Evolutionary conservation across 2,113 vertebrate species (phyloP).

Genomic region (Steatornis caripensis): DNA sequence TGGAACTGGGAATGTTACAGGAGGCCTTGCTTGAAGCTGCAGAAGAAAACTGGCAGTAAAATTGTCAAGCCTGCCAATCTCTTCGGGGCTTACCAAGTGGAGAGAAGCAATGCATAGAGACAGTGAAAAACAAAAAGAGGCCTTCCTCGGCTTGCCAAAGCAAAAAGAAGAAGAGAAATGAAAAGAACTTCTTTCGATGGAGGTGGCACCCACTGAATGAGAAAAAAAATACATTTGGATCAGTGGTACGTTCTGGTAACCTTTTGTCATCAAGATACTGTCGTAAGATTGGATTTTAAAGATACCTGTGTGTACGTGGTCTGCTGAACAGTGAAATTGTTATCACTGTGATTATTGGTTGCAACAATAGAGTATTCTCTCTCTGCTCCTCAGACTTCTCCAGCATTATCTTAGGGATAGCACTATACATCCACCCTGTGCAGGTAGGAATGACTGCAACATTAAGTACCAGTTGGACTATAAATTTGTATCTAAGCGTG

Average conservation of each 20-base stretch:
- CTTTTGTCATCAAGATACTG: not conserved
- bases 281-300: not conserved
- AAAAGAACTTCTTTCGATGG: not conserved
- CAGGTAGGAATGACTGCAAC: not conserved
- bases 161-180: not conserved
- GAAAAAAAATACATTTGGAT: not conserved
- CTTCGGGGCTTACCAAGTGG: not conserved
- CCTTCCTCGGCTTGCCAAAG: not conserved
- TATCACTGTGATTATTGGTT: not conserved
- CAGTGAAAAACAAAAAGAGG: not conserved
- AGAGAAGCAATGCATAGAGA: not conserved
- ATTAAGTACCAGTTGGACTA: not conserved
- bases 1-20: not conserved
- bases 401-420: not conserved
- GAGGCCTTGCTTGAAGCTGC: not conserved
- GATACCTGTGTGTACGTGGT: not conserved
- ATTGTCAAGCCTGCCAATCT: not conserved
- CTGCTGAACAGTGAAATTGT: not conserved
- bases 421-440: not conserved
- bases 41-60: constrained; percentile 25
- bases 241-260: not conserved
- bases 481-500: not conserved
- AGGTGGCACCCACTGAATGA: not conserved
- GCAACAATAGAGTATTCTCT: not conserved
- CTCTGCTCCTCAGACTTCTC: not conserved